Conservation (phyloP, 2,888 invertebrate genomes). For the Mesochorus sp. region DNA sequence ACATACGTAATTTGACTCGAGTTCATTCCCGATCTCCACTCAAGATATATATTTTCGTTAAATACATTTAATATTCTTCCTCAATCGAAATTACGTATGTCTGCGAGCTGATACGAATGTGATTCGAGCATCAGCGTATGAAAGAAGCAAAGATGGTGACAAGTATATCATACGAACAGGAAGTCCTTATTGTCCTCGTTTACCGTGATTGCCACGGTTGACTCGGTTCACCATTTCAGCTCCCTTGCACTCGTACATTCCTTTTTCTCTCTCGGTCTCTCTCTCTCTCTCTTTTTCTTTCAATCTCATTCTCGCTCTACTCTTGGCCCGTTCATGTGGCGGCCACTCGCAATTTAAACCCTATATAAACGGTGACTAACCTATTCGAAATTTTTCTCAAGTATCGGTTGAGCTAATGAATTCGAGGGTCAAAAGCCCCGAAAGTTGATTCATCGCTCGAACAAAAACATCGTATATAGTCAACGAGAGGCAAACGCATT, state of each 20-base stretch:
- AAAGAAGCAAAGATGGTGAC: slow-evolving; percentile 21
- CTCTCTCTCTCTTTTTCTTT: slow-evolving; percentile 4
- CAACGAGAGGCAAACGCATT: background rate
- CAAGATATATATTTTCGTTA: too few species aligned
- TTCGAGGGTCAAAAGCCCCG: slow-evolving; percentile 44
- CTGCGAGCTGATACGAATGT: slow-evolving; percentile 10
- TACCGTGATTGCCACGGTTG: slow-evolving; percentile 72
- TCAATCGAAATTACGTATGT: background rate
- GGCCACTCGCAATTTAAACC: slow-evolving; percentile 17
- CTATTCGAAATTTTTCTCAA: slow-evolving; percentile 24
- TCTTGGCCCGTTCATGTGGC: background rate
- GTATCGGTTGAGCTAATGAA: slow-evolving; percentile 11
- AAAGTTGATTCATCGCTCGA: slow-evolving; percentile 6
- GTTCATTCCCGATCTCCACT: background rate
- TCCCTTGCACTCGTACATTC: background rate
- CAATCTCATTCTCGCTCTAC: slow-evolving; percentile 4
- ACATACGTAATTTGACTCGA: background rate
- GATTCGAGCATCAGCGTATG: slow-evolving; percentile 26
- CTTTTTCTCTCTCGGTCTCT: background rate
- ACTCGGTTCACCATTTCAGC: slow-evolving; percentile 36
- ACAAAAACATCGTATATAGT: background rate
- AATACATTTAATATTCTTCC: too few species aligned
- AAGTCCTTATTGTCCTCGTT: slow-evolving; percentile 78
- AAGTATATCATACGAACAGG: slow-evolving; percentile 67
- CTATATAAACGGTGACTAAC: slow-evolving; percentile 34